phyloP scores from a whole-genome alignment of 2,888 invertebrate genomes.

The Synanthedon andrenaeformis region DNA sequence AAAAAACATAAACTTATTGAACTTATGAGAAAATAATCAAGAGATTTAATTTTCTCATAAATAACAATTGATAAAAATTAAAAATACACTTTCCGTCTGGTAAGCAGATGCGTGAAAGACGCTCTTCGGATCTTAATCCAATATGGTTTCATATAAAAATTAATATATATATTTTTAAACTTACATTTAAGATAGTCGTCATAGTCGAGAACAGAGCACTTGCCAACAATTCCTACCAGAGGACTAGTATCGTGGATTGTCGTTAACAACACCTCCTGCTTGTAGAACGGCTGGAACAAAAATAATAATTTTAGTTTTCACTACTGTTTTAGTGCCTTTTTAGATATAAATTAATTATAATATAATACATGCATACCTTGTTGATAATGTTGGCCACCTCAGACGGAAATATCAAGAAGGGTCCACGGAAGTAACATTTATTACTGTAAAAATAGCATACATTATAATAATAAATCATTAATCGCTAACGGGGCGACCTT shows the following conservation, averaged over 20 bases:
- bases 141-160: no score
- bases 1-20: not conserved
- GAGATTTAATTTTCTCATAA: not conserved
- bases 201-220: conserved; percentile 90
- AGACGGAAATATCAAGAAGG: conserved; percentile 89
- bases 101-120: no score
- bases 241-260: conserved; percentile 93
- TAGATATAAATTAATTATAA: not conserved
- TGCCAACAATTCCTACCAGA: conserved; percentile 89
- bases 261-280: conserved; percentile 92
- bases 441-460: conserved; percentile 71
- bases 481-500: no score
- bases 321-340: no score
- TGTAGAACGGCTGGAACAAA: conserved; percentile 80
- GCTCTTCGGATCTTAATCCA: no score
- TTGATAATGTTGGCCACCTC: conserved; percentile 86
- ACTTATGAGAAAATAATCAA: not conserved
- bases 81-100: not conserved
- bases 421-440: conserved; percentile 92
- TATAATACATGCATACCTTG: conserved; percentile 40
- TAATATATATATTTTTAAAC: conserved; percentile 30
- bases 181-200: conserved; percentile 89
- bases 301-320: not conserved
- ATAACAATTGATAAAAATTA: not conserved
- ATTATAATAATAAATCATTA: no score